phyloP scores from a whole-genome alignment of 2,113 vertebrate species.

The Myanophis thanlyinensis region DNA sequence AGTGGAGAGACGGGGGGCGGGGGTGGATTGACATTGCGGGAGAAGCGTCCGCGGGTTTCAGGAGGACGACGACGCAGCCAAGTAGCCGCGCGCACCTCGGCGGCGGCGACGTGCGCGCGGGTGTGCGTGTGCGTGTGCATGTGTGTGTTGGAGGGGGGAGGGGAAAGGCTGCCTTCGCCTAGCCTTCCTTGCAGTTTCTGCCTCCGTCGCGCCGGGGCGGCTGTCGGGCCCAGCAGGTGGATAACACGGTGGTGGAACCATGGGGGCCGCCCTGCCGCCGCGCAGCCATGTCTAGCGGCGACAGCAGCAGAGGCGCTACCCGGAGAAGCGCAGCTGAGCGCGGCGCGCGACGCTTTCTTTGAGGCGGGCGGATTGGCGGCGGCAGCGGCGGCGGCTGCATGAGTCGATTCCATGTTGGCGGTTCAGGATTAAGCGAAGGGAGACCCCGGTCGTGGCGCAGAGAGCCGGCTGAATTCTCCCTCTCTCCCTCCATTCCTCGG shows the following conservation, averaged over 20 bases:
- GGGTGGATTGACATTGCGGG: background rate
- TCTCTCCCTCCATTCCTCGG: constrained; percentile 40
- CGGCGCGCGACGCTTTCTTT: constrained; percentile 47
- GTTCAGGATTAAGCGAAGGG: constrained; percentile 46
- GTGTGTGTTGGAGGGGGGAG: too few relatives aligned
- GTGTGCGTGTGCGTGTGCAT: too few relatives aligned
- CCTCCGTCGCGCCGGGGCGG: background rate
- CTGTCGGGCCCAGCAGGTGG: background rate
- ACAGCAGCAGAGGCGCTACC: constrained; percentile 11
- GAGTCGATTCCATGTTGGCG: constrained; percentile 44
- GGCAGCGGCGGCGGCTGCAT: constrained; percentile 16
- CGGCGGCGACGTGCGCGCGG: background rate
- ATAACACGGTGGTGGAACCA: background rate
- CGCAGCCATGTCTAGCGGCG: constrained; percentile 47
- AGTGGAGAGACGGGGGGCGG: background rate
- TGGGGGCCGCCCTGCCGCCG: background rate
- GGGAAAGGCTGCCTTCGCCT: background rate
- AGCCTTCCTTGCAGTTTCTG: background rate
- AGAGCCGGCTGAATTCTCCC: background rate
- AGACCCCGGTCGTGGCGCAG: constrained; percentile 31
- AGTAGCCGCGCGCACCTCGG: background rate
- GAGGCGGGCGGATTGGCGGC: constrained; percentile 36
- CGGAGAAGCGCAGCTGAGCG: constrained; percentile 38
- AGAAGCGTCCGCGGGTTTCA: background rate
- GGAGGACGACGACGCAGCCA: background rate